phyloP scores from a whole-genome alignment of 2,888 invertebrate species.

The Tortricodes alternella region DNA sequence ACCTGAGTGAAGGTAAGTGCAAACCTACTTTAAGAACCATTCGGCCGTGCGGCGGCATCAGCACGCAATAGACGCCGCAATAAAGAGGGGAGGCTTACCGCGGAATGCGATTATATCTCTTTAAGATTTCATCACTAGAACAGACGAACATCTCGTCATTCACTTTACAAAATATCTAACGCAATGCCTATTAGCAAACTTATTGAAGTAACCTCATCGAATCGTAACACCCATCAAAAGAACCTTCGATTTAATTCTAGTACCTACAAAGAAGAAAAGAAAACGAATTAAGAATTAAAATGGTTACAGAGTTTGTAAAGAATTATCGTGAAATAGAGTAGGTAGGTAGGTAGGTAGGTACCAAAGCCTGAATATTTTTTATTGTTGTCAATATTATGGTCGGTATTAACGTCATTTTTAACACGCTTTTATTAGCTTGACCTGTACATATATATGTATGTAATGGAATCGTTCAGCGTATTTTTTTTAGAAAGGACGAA shows the following conservation, averaged over 20 bases:
- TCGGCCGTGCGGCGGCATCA: conserved; percentile 40
- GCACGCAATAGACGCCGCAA: conserved; percentile 47
- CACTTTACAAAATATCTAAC: conserved; percentile 41
- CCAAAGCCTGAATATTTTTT: too few relatives aligned
- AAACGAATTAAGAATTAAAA: too few relatives aligned
- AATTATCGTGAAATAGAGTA: too few relatives aligned
- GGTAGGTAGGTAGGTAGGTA: too few relatives aligned
- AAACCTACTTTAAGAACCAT: conserved; percentile 49
- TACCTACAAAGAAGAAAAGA: too few relatives aligned
- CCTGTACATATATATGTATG: too few relatives aligned
- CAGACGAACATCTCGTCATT: conserved; percentile 45
- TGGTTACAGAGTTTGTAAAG: not conserved
- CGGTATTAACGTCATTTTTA: too few relatives aligned
- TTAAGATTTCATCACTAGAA: conserved; percentile 61
- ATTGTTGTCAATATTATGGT: too few relatives aligned
- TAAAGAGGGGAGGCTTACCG: conserved; percentile 57
- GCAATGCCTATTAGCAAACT: conserved; percentile 40
- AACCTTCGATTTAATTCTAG: not conserved
- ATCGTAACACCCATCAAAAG: conserved; percentile 13
- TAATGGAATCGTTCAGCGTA: too few relatives aligned
- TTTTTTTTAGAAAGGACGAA: too few relatives aligned
- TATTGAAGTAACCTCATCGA: conserved; percentile 15
- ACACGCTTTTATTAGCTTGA: too few relatives aligned
- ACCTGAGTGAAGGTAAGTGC: conserved; percentile 41
- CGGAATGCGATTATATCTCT: conserved; percentile 69